Evolutionary conservation across 2,113 vertebrate species (phyloP), one percentile per base, ranked within the genome.

Genomic region (Serilophus lunatus): DNA sequence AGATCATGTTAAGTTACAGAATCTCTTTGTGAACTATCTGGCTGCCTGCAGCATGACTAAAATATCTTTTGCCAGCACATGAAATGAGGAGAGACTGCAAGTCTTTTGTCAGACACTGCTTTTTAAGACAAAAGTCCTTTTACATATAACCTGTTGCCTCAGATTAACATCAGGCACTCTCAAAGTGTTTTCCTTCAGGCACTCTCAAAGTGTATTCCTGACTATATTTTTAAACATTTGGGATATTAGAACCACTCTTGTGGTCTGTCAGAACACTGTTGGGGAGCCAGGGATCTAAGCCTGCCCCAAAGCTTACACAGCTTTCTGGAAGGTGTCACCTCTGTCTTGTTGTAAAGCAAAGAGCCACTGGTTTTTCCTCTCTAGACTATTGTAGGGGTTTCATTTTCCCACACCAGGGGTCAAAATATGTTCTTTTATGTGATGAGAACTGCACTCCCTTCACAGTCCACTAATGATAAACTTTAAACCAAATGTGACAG

Each of bases 1-100:
- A 63, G 77, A 95, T 92, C 86, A 90, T 84, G 82, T 94, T 87
- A 78, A 95, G 51, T 97, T 93, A 91, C 82, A 88, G 64, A 72
- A 63, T 88, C 77, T 81, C 94, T 94, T 82, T 88, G 59, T 9
- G 50, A 95, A 35, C 51, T 57, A 79, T 93, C 64, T 64, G 86
- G 78, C 86, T 96, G 91, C 91, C 80, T 93, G 59, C 78, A 87
- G 49, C 12, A 40, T 57, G 68, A 56, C 64, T 93, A 51, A 76
- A 71, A 68, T 60, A 31, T 11, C 60, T 88, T 90, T 90, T 61
- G 51, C 33, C 77, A 51, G 23, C 33, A 31, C 20, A 78, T 31
- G 54, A 85, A 81, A 49, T n/a, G 22, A 86, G 79, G 35, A 81
- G 26, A 83, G 38, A 47, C 63, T 69, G 68, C 42, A 54, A 72